These are phyloP conservation scores for Drosophila barbarae DNA, from an alignment of 2,888 invertebrate species.

Conservation along the genomic window DNA sequence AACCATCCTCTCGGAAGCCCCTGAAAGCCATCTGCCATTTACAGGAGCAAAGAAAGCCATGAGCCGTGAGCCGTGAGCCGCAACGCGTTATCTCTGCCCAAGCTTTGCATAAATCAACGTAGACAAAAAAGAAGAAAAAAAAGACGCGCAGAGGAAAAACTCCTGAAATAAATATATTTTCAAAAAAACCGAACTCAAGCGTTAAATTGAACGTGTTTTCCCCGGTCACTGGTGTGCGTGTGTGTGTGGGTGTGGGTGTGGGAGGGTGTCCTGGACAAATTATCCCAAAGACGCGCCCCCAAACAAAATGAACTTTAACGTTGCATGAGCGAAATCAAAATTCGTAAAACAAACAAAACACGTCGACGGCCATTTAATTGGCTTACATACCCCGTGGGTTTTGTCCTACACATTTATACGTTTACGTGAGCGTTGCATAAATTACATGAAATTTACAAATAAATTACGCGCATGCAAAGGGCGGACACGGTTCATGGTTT, in stretches of 20 bases:
- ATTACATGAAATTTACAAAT: slow-evolving; percentile 64
- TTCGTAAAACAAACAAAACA: slow-evolving; percentile 60
- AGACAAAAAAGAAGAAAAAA: slow-evolving; percentile 13
- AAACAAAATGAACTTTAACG: slow-evolving; percentile 60
- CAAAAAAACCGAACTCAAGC: slow-evolving; percentile 62
- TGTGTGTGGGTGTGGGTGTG: background rate
- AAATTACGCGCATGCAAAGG: slow-evolving; percentile 65
- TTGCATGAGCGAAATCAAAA: slow-evolving; percentile 53
- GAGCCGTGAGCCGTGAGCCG: slow-evolving; percentile 43
- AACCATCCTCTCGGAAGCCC: background rate
- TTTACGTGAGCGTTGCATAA: slow-evolving; percentile 53
- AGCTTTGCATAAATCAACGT: slow-evolving; percentile 70
- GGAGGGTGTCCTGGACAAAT: slow-evolving; percentile 47
- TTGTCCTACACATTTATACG: slow-evolving; percentile 19
- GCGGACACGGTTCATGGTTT: slow-evolving; percentile 30
- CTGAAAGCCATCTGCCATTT: slow-evolving; percentile 29
- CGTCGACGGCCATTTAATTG: slow-evolving; percentile 64
- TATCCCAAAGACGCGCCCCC: slow-evolving; percentile 54
- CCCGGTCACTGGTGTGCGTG: slow-evolving; percentile 1
- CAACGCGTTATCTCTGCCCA: slow-evolving; percentile 61
- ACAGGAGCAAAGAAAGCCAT: slow-evolving; percentile 25
- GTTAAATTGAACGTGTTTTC: slow-evolving; percentile 61
- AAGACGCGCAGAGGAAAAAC: slow-evolving; percentile 28
- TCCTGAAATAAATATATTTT: slow-evolving; percentile 37
- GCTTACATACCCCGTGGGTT: slow-evolving; percentile 47